A percentile compares a stretch with the other conserved stretches of the same genome.
Conservation (phyloP, 1,140 invertebrate genomes). For the Drosophila setifemur region DNA sequence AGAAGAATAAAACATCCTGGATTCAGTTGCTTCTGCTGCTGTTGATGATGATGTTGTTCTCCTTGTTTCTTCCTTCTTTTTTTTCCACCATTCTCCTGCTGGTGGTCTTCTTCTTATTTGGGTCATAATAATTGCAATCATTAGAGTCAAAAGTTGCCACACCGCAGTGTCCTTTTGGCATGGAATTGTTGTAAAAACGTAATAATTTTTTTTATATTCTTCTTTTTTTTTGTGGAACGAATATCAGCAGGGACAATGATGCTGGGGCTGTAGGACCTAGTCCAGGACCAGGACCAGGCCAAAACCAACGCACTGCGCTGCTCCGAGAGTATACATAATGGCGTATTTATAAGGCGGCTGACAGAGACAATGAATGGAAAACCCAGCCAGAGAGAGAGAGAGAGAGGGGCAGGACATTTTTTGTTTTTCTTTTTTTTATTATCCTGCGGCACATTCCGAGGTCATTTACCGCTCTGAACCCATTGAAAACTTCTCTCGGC, state of each 20-base stretch:
- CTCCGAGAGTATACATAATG: constrained; percentile 69
- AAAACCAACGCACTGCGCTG: constrained; percentile 56
- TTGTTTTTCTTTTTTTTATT: constrained; percentile 31
- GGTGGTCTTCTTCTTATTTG: constrained; percentile 42
- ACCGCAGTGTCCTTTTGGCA: constrained; percentile 76
- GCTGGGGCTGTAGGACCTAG: no score
- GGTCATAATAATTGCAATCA: constrained; percentile 79
- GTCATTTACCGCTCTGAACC: constrained; percentile 67
- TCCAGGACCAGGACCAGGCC: constrained; percentile 42
- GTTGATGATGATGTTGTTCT: constrained; percentile 50
- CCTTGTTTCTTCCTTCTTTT: constrained; percentile 15
- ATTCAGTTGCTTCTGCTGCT: constrained; percentile 47
- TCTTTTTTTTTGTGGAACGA: constrained; percentile 34
- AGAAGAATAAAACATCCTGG: constrained; percentile 53
- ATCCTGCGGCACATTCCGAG: constrained; percentile 56
- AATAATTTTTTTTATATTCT: constrained; percentile 16
- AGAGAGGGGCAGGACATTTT: not conserved
- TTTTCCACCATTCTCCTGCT: not conserved
- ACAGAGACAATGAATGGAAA: constrained; percentile 46
- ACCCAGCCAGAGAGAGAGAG: not conserved
- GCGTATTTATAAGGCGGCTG: constrained; percentile 70
- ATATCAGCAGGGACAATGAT: constrained; percentile 59
- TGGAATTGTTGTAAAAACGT: constrained; percentile 59
- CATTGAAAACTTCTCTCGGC: not conserved
- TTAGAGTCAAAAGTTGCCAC: constrained; percentile 80